Evolutionary conservation across 1,140 invertebrate genomes (phyloP).

Genomic region (Brachionus calyciflorus): DNA sequence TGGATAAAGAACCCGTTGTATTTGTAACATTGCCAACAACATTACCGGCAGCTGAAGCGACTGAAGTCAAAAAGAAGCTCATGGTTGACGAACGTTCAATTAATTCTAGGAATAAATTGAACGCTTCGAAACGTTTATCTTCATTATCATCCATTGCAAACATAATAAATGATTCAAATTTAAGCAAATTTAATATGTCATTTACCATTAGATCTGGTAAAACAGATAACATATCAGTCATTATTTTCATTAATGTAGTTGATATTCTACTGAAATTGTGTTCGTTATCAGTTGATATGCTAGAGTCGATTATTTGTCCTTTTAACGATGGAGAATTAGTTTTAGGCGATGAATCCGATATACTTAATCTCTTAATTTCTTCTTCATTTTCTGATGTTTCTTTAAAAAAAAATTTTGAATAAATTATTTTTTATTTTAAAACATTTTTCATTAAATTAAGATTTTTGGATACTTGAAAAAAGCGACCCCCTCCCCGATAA

Average conservation of each 20-base stretch:
- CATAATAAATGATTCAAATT: constrained; percentile 46
- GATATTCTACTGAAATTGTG: constrained; percentile 26
- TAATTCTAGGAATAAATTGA: constrained; percentile 14
- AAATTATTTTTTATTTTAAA: too few species aligned
- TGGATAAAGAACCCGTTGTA: neutral
- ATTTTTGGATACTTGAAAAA: too few species aligned
- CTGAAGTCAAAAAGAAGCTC: constrained; percentile 34
- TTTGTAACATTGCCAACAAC: neutral
- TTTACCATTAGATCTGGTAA: constrained; percentile 33
- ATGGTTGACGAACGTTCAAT: constrained; percentile 6
- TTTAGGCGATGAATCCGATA: neutral
- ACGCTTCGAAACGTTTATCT: constrained; percentile 24
- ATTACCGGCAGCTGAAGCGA: constrained; percentile 13
- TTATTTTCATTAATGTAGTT: constrained; percentile 27
- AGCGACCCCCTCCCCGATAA: too few species aligned
- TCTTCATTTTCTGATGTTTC: neutral
- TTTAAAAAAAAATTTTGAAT: too few species aligned
- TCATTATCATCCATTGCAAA: constrained; percentile 42
- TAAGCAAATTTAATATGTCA: constrained; percentile 5
- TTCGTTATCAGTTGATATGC: neutral
- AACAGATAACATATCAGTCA: constrained; percentile 24
- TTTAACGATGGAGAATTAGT: neutral
- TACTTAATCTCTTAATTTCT: neutral
- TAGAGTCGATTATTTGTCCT: neutral
- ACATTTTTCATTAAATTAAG: too few species aligned